Evolutionary conservation across 2,797 vertebrate genomes (phyloP), one percentile per base, ranked within the genome.

Genomic region (Coregonus suidteri): DNA sequence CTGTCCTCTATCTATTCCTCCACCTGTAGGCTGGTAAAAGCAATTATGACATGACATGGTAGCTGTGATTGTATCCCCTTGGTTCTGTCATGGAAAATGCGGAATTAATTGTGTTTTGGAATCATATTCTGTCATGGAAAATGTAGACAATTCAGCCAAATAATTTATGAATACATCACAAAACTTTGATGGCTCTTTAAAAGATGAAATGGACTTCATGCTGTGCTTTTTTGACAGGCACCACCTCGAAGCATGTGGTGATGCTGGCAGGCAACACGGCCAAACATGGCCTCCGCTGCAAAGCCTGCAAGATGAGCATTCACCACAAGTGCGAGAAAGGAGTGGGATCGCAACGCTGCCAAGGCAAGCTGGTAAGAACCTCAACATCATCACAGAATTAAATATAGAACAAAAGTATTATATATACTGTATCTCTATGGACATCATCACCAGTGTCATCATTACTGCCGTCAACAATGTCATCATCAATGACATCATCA

Each of bases 221-320:
- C 83, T 81, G 25, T 86, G 75, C 83, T 76, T 82, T 9, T 15
- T 73, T 6, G 2, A 81, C 82, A 93, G 93, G 93, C 85, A 93
- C 93, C 66, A 93, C 93, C 35, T 92, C 93, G 87, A 93, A 93
- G 82, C 91, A 93, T 71, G 92, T 91, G 88, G 91, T 94, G 75
- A 90, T 54, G 88, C 93, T 92, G 87, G 90, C 96, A 92, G 98
- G 98, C 87, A 96, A 95, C 83, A 99, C 96, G 0, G 94, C 97
- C 31, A 99, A 99, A 84, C 97, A 98, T 0, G 98, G 98, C 59
- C 95, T 99, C 72, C 97, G 98, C 81, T 99, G 98, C 79, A 99
- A 99, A 93, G 97, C 97, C 83, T 99, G 98, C 87, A 99, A 99
- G 93, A 98, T 99, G 98, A 99, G 98, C 91, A 95, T 99, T 88